These are phyloP conservation scores for Akabosia matsudoensis DNA, from an alignment of 1,140 invertebrate genomes.

Conservation along the genomic window DNA sequence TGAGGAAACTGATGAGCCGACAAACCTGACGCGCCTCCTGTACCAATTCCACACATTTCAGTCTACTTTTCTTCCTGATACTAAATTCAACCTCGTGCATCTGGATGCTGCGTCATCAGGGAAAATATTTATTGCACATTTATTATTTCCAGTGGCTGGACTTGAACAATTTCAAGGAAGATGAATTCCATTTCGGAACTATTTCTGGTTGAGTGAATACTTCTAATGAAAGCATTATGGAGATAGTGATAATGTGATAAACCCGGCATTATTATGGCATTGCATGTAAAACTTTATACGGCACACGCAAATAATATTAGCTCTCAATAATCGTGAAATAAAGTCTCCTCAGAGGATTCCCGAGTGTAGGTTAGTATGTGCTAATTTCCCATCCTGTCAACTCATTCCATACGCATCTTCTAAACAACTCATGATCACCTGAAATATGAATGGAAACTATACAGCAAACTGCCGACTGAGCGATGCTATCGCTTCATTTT, in stretches of 20 bases:
- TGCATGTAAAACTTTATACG: background rate
- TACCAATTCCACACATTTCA: background rate
- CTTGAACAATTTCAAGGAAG: conserved; percentile 18
- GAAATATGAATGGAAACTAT: too few species aligned
- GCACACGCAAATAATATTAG: too few species aligned
- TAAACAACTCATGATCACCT: too few species aligned
- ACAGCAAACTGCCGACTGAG: too few species aligned
- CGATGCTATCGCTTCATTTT: background rate
- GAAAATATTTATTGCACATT: conserved; percentile 6
- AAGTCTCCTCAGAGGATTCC: too few species aligned
- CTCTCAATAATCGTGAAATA: too few species aligned
- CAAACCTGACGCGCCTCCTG: background rate
- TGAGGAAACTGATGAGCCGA: background rate
- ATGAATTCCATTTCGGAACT: background rate
- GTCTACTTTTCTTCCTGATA: background rate
- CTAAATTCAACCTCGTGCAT: background rate
- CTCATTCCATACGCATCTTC: too few species aligned
- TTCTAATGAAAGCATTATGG: background rate
- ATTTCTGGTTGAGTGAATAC: background rate
- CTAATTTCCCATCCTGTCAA: too few species aligned
- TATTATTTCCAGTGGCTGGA: conserved; percentile 15
- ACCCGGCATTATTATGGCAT: background rate
- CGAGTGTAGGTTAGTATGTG: too few species aligned
- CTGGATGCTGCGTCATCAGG: background rate
- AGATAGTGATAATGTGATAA: background rate